phyloP scores from a whole-genome alignment of 2,888 invertebrate species.

The Flexamia atlantica region DNA sequence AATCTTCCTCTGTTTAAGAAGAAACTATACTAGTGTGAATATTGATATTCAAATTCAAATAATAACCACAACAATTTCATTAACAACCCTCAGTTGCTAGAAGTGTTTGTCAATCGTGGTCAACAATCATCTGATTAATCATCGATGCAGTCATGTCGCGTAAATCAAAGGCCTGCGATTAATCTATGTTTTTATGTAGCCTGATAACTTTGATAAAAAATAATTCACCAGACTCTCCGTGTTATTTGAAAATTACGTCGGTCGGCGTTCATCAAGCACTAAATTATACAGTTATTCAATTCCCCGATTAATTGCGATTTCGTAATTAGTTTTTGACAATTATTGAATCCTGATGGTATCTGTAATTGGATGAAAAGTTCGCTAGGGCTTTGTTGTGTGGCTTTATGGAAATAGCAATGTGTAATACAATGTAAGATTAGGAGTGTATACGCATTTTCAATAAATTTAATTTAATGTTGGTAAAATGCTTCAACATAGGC shows the following conservation, averaged over 20 bases:
- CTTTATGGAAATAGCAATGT: too few relatives aligned
- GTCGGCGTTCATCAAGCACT: background rate
- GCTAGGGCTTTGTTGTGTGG: background rate
- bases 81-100: too few relatives aligned
- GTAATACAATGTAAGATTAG: too few relatives aligned
- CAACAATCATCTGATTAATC: background rate
- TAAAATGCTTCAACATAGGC: too few relatives aligned
- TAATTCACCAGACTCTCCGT: background rate
- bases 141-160: background rate
- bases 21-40: too few relatives aligned
- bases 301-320: background rate
- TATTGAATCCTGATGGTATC: conserved; percentile 37
- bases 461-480: too few relatives aligned
- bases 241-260: background rate
- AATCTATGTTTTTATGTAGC: background rate
- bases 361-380: conserved; percentile 32
- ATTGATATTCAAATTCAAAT: too few relatives aligned
- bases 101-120: too few relatives aligned
- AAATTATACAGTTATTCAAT: background rate
- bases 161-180: background rate
- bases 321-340: conserved; percentile 7
- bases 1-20: too few relatives aligned
- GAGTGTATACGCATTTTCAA: too few relatives aligned
- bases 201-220: background rate
- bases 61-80: too few relatives aligned